Percentiles rank a stretch among this genome's conserved stretches.
phyloP scores from a whole-genome alignment of 2,113 vertebrate species.

The Rhinopomastus cyanomelas region DNA sequence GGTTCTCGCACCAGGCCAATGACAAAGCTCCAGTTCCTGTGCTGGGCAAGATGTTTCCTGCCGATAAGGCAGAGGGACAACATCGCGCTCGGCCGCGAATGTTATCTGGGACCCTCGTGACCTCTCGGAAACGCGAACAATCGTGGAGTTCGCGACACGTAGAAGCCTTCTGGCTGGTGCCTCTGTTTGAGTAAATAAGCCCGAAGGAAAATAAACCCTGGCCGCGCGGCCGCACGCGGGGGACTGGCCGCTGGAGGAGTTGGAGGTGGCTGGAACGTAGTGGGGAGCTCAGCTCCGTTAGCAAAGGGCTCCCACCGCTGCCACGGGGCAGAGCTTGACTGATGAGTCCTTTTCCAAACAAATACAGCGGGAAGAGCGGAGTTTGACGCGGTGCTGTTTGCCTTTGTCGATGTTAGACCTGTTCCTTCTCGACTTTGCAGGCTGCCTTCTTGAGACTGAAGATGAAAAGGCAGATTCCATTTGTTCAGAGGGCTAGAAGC shows the following conservation, averaged over 20 bases:
- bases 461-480: background rate
- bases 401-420: background rate
- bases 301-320: background rate
- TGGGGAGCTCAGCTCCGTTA: background rate
- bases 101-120: conserved; percentile 82
- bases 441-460: background rate
- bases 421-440: background rate
- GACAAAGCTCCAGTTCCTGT: conserved; percentile 88
- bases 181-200: conserved; percentile 44
- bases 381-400: background rate
- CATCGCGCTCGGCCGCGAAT: conserved; percentile 53
- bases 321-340: fast-evolving
- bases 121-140: conserved; percentile 68
- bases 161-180: conserved; percentile 5
- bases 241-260: background rate
- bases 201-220: conserved; percentile 9
- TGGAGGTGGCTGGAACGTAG: background rate
- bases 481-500: background rate
- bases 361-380: background rate
- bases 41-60: conserved; percentile 96
- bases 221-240: background rate
- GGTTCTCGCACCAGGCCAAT: conserved; percentile 85
- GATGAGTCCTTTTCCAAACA: background rate
- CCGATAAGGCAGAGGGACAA: conserved; percentile 79
- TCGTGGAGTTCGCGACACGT: conserved; percentile 37